These are phyloP conservation scores for Hyppa rectilinea DNA, from an alignment of 2,888 invertebrate genomes.

Conservation along the genomic window DNA sequence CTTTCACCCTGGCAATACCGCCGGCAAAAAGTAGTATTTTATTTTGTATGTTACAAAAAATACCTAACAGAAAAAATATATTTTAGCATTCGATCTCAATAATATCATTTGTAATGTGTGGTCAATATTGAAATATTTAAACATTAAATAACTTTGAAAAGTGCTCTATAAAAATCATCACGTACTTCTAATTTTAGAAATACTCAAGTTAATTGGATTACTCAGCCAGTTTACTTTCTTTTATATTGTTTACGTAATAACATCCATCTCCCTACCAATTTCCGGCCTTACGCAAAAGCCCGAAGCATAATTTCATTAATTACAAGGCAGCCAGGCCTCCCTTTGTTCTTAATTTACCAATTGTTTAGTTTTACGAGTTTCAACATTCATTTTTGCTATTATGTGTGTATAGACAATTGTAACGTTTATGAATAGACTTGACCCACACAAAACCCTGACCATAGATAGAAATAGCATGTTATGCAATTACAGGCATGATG, in stretches of 20 bases:
- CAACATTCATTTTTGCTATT: background rate
- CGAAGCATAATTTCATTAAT: slow-evolving; percentile 28
- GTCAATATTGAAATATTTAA: background rate
- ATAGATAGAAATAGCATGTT: too few species aligned
- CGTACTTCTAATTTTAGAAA: background rate
- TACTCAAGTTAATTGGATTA: slow-evolving; percentile 20
- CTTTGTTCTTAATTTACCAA: background rate
- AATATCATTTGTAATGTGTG: background rate
- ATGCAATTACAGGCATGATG: too few species aligned
- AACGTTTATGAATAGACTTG: background rate
- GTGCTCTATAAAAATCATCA: background rate
- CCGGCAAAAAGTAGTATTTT: too few species aligned
- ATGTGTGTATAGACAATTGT: background rate
- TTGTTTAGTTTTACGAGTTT: slow-evolving; percentile 6
- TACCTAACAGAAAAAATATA: background rate
- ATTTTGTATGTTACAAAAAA: too few species aligned
- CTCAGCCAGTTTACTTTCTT: slow-evolving; percentile 12
- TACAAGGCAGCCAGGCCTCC: slow-evolving; percentile 4
- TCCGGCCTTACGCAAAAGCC: slow-evolving; percentile 2
- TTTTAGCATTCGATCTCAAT: background rate
- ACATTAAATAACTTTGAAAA: background rate
- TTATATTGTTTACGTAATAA: slow-evolving; percentile 22
- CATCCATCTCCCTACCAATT: slow-evolving; percentile 17
- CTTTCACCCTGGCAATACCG: too few species aligned
- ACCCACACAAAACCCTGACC: too few species aligned